Base-by-base conservation (phyloP, 2,797 vertebrate genomes). In the Chlorospingus flavigularis region DNA sequence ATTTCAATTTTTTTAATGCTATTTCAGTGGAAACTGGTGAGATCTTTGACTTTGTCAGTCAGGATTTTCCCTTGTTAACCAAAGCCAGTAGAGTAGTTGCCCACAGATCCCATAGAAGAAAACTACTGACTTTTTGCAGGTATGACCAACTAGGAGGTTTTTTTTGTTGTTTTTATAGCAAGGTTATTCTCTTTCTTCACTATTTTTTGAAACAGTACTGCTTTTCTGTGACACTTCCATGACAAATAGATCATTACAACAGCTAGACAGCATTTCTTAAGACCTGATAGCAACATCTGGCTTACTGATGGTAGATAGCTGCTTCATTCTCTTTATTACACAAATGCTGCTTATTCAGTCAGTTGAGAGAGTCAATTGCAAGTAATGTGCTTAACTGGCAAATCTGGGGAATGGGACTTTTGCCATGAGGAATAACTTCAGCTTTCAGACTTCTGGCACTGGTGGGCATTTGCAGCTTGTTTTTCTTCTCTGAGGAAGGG, bases 381-480 rank as follows among this genome's bases (percentile, higher is more conserved):
- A 90, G 78, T 86, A 93, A 58, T 60, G 80, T 92, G 91, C 88
- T 86, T 90, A 89, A 94, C 82, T 77, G 80, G 73, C 87, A 95
- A 40, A 63, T 83, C 73, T 89, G 77, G 11, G 63, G 37, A 94
- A 86, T 88, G 94, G 91, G 95, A 91, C 67, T 90, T 84, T 18
- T 95, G 92, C 96, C 91, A 94, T 23, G 67, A 71, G 68, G 95
- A 97, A 90, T 95, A 96, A 94, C 78, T 89, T 75, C 51, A 54
- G 90, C 86, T 96, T 97, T 95, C 82, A 96, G 86, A 82, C 85
- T 97, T 88, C 80, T 94, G 94, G 90, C 95, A 82, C 47, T 40
- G 35, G 76, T 92, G 89, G 92, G 94, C 85, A 82, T 86, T 92
- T 86, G 80, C 85, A 91, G 79, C 87, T 96, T 94, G 76, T 96